Evolutionary conservation across 2,113 vertebrate genomes (phyloP).

Genomic region (Calyptomena viridis): DNA sequence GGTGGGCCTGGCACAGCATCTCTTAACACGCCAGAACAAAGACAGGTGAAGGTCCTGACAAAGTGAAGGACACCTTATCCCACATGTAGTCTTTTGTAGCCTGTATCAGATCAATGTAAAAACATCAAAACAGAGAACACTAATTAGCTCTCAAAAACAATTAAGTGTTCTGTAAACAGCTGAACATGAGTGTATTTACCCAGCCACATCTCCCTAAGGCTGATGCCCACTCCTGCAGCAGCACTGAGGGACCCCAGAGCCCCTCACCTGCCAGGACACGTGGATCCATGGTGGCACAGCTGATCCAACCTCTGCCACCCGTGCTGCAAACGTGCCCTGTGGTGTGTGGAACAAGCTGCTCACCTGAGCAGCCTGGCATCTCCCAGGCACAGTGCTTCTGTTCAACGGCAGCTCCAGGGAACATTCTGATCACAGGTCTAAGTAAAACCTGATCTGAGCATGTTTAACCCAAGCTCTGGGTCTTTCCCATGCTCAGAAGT

Average conservation of each 20-base stretch:
- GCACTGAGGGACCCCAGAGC: not conserved
- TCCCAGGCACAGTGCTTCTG: not conserved
- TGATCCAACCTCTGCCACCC: too few species aligned
- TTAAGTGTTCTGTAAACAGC: not conserved
- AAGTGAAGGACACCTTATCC: not conserved
- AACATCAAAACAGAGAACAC: not conserved
- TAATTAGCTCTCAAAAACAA: not conserved
- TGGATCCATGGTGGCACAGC: not conserved
- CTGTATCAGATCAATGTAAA: not conserved
- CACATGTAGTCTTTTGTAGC: accelerated
- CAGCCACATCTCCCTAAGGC: not conserved
- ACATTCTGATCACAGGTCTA: too few species aligned
- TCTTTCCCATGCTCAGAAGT: not conserved
- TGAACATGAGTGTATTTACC: accelerated
- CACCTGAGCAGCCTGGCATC: not conserved
- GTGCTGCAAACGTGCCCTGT: accelerated
- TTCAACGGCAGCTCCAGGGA: not conserved
- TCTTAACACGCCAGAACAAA: not conserved
- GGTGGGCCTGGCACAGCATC: not conserved
- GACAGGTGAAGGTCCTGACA: not conserved
- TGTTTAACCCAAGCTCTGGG: not conserved
- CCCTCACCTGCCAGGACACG: not conserved
- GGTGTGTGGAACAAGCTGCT: not conserved
- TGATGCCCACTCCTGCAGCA: not conserved
- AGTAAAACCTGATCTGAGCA: not conserved